Percentiles rank a stretch among this genome's conserved stretches.
These are phyloP conservation scores for Leptocoma aspasia DNA, from an alignment of 2,113 vertebrate species.

Conservation along the genomic window DNA sequence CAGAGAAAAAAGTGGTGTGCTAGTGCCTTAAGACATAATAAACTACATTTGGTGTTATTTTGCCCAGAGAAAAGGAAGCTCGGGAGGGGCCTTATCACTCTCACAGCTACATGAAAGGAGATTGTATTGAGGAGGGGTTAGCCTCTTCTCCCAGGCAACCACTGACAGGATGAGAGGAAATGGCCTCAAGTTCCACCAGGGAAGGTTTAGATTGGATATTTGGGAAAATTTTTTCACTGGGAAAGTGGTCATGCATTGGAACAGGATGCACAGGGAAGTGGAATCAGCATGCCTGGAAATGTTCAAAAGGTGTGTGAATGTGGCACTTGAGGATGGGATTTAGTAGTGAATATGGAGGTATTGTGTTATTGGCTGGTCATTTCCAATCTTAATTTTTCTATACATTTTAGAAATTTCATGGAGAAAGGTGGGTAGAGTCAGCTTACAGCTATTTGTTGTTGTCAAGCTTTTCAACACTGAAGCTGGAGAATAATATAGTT, in stretches of 20 bases:
- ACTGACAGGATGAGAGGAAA: not conserved
- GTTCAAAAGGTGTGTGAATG: not conserved
- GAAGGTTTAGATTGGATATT: not conserved
- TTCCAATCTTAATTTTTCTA: not conserved
- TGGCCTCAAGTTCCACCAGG: not conserved
- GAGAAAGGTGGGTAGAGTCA: not conserved
- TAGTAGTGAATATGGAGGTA: not conserved
- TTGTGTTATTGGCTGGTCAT: not conserved
- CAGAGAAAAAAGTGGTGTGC: not conserved
- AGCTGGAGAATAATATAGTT: not conserved
- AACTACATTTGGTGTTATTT: not conserved
- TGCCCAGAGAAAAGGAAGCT: not conserved
- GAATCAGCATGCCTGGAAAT: not conserved
- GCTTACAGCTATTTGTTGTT: not conserved
- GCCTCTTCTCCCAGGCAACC: not conserved
- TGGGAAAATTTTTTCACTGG: not conserved
- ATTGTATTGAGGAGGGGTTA: rapidly evolving
- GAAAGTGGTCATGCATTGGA: not conserved
- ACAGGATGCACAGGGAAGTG: not conserved
- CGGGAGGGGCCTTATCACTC: not conserved
- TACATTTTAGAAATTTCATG: not conserved
- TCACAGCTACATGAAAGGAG: not conserved
- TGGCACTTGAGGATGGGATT: not conserved
- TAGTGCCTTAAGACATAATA: not conserved
- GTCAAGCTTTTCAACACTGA: not conserved